phyloP scores from a whole-genome alignment of 2,888 invertebrate genomes.

The Blastobasis adustella region DNA sequence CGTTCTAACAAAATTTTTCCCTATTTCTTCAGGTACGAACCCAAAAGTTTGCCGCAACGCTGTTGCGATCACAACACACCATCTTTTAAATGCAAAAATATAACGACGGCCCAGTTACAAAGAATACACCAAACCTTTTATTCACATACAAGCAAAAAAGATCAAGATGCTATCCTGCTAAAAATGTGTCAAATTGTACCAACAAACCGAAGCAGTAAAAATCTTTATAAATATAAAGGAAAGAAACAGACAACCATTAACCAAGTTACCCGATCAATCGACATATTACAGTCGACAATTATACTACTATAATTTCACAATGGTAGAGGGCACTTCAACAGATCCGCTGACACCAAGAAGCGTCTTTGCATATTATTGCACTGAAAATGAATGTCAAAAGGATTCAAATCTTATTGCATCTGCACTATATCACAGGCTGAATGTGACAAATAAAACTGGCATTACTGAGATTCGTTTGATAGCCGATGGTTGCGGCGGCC shows the following conservation, averaged over 20 bases:
- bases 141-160: conserved; percentile 1
- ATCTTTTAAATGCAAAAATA: neutral
- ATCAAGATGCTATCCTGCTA: conserved; percentile 7
- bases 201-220: neutral
- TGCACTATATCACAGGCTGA: conserved; percentile 20
- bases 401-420: conserved; percentile 30
- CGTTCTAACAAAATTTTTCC: neutral
- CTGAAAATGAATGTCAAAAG: conserved; percentile 25
- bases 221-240: conserved; percentile 1
- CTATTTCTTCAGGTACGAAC: neutral
- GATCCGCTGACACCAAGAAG: conserved; percentile 13
- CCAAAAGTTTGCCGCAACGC: neutral
- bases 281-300: conserved; percentile 26
- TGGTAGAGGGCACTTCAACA: conserved; percentile 15
- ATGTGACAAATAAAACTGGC: neutral
- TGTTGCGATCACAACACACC: neutral
- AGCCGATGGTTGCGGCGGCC: conserved; percentile 30
- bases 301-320: conserved; percentile 23
- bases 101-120: neutral
- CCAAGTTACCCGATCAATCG: conserved; percentile 27
- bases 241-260: conserved; percentile 7
- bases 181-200: conserved; percentile 4
- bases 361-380: conserved; percentile 23
- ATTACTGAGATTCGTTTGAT: conserved; percentile 17
- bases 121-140: conserved; percentile 3